Base-by-base conservation (phyloP, 2,888 invertebrate species). In the Acanthoscelides obtectus region DNA sequence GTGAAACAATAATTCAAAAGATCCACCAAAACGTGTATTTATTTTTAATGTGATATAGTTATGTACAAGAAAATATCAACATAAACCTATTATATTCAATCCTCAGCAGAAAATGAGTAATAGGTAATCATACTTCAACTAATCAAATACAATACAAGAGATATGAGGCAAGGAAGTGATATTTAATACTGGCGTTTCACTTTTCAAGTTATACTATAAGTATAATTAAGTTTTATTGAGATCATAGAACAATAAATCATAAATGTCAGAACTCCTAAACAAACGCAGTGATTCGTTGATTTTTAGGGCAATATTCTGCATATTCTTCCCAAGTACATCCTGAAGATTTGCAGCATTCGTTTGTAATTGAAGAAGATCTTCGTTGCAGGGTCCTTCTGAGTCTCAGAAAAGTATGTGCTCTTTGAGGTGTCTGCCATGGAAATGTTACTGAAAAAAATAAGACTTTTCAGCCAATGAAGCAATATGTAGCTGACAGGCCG, bases 321-420 rank as follows among this genome's bases (percentile, higher is more conserved):
- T 90, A 90, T 80, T 90, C 90, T 79, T 90, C 90, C 90, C 90
- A 90, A 70, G 89, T 90, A 78, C 90, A 90, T 25, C 88, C 88
- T 2, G 86, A 81, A 66, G 86, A 86, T 76, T 88, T 88, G 82
- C 90, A 90, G 77, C 90, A 90, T 81, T 90, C 90, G 66, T 87
- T 86, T 19, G 89, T 89, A 64, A 90, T 90, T 6, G 88, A 86
- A 67, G 82, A 79, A 63, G 83, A 78, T 72, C 84, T 78, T 22
- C 81, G 77, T 67, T 77, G 75, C 17, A 84, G 6, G 77, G 81
- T 79, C 27, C 87, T 84, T 66, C 81, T 79, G 66, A 79, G 80
- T 45, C 84, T 79, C 22, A 85, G 75, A 22, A 83, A 79, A 66
- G 76, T 79, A 79, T 80, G 83, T 72, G 83, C 87, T 80, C 79